These are phyloP conservation scores for Diabrotica undecimpunctata DNA, from an alignment of 1,140 invertebrate genomes.

Conservation along the genomic window DNA sequence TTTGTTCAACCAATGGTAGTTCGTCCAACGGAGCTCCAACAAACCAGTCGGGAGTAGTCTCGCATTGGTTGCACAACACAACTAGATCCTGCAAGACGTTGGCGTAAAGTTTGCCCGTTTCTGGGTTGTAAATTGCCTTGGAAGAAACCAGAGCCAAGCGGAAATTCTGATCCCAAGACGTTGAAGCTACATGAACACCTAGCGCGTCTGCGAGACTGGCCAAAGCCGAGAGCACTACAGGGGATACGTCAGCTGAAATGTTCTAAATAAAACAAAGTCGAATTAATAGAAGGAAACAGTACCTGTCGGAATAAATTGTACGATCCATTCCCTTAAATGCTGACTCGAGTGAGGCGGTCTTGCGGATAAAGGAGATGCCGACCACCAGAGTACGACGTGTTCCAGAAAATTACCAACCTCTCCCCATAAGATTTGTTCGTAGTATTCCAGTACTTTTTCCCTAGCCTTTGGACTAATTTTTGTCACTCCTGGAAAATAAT, in stretches of 20 bases:
- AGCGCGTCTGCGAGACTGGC: slow-evolving; percentile 71
- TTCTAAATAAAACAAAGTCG: slow-evolving; percentile 11
- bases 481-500: slow-evolving; percentile 34
- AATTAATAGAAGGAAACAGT: neutral
- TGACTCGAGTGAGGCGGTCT: slow-evolving; percentile 64
- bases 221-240: slow-evolving; percentile 62
- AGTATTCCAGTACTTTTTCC: slow-evolving; percentile 53
- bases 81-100: slow-evolving; percentile 63
- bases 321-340: slow-evolving; percentile 63
- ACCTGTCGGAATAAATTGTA: slow-evolving; percentile 60
- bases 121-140: slow-evolving; percentile 29
- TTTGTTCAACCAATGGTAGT: slow-evolving; percentile 73
- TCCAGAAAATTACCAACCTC: slow-evolving; percentile 70
- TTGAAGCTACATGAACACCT: slow-evolving; percentile 67
- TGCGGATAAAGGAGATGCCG: slow-evolving; percentile 60
- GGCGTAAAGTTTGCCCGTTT: slow-evolving; percentile 57
- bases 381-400: slow-evolving; percentile 79
- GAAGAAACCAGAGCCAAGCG: slow-evolving; percentile 51
- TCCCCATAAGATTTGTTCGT: slow-evolving; percentile 64
- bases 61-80: slow-evolving; percentile 62
- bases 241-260: slow-evolving; percentile 56
- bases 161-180: slow-evolving; percentile 73
- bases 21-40: slow-evolving; percentile 63
- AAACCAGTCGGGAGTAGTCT: slow-evolving; percentile 63
- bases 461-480: slow-evolving; percentile 51